A percentile compares a stretch with the other conserved stretches of the same genome.
These are phyloP conservation scores for Austrofundulus limnaeus DNA, from an alignment of 2,113 vertebrate genomes.

Conservation along the genomic window DNA sequence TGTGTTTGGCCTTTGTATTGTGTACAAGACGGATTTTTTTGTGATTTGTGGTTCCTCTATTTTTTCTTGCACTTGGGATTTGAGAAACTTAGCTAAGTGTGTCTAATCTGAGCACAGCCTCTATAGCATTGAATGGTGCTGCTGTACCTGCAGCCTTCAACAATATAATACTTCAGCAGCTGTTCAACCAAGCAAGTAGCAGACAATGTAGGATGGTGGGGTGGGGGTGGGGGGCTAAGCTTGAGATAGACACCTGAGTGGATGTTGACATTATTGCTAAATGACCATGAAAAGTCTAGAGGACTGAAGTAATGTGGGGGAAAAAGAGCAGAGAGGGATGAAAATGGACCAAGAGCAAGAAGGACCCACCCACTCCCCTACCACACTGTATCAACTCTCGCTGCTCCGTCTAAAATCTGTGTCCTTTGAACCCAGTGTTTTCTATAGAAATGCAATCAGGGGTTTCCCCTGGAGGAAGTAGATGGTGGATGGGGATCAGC, in stretches of 20 bases:
- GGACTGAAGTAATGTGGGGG: constrained; percentile 7
- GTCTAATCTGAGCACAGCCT: constrained; percentile 63
- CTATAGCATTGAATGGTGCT: constrained; percentile 40
- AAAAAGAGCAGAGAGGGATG: constrained; percentile 3
- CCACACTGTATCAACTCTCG: background rate
- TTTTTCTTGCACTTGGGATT: constrained; percentile 34
- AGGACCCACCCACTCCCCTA: background rate
- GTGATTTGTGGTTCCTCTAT: constrained; percentile 19
- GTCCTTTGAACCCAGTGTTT: constrained; percentile 60
- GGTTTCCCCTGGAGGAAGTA: constrained; percentile 59
- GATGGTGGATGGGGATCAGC: constrained; percentile 38
- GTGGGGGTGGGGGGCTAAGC: constrained; percentile 20
- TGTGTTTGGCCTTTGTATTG: too few species aligned
- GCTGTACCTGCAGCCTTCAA: constrained; percentile 43
- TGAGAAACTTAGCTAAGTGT: constrained; percentile 50
- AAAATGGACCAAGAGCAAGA: constrained; percentile 16
- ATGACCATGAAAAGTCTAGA: background rate
- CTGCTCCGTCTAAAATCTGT: constrained; percentile 10
- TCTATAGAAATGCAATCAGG: constrained; percentile 59
- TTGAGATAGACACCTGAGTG: constrained; percentile 35
- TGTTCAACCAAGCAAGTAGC: constrained; percentile 34
- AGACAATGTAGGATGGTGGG: constrained; percentile 21
- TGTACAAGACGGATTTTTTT: too few species aligned
- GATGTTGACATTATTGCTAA: constrained; percentile 30
- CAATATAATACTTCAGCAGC: constrained; percentile 40